Conservation (phyloP, 2,113 vertebrate genomes). For the Poicephalus gulielmi region DNA sequence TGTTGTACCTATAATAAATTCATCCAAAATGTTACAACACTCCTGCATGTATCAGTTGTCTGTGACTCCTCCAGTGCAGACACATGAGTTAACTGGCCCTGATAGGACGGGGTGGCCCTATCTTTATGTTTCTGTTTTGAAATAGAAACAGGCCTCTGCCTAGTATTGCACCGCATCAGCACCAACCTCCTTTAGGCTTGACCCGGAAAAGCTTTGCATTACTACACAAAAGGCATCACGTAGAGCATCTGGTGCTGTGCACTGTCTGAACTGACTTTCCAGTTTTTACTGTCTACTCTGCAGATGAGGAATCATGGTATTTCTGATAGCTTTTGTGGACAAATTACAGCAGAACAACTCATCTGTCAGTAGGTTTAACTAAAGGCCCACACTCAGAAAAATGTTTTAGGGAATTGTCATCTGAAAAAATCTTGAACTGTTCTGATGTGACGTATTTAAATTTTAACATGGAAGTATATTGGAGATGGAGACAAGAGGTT, state of each 20-base stretch:
- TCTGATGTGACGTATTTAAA: background rate
- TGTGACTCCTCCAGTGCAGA: conserved; percentile 76
- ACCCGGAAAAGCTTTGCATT: background rate
- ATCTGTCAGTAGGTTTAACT: background rate
- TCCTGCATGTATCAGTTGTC: conserved; percentile 87
- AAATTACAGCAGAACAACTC: background rate
- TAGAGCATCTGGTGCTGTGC: background rate
- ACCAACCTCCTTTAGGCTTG: background rate
- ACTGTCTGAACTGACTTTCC: background rate
- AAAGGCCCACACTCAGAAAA: background rate
- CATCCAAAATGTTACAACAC: conserved; percentile 85
- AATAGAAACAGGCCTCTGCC: background rate
- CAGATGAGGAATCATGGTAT: background rate
- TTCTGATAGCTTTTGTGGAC: background rate
- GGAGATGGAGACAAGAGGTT: background rate
- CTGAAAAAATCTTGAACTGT: background rate
- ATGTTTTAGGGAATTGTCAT: background rate
- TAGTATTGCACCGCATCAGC: background rate
- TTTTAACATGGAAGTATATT: background rate
- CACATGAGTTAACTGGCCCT: background rate
- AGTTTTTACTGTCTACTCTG: background rate
- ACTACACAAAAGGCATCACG: background rate
- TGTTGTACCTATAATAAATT: conserved; percentile 91
- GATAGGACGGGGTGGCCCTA: background rate
- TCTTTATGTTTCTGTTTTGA: background rate